Evolutionary conservation across 2,888 invertebrate species (phyloP).

Genomic region (Drosophila acutilabella): DNA sequence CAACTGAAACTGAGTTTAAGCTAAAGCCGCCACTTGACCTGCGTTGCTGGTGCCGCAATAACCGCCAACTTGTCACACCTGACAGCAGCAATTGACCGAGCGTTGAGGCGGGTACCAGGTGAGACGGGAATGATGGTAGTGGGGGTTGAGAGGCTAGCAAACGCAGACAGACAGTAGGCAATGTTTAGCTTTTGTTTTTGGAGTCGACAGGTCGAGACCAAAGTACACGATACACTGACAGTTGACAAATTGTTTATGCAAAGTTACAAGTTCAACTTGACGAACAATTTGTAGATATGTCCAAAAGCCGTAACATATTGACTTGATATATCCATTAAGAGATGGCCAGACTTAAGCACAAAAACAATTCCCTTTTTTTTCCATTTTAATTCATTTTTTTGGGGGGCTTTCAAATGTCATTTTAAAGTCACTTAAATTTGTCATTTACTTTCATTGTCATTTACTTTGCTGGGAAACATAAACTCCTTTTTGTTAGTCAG

Average conservation of each 20-base stretch:
- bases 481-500: not conserved
- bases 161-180: constrained; percentile 19
- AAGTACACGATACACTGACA: constrained; percentile 74
- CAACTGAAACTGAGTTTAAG: constrained; percentile 16
- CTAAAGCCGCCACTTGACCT: constrained; percentile 30
- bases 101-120: not conserved
- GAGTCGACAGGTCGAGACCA: constrained; percentile 61
- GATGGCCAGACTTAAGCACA: not conserved
- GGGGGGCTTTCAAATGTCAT: constrained; percentile 4
- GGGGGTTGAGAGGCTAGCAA: constrained; percentile 6
- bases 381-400: constrained; percentile 6
- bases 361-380: constrained; percentile 9
- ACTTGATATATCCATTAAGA: constrained; percentile 25
- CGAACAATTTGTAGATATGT: constrained; percentile 57
- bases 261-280: constrained; percentile 59
- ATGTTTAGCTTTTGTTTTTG: constrained; percentile 65
- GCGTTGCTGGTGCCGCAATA: constrained; percentile 45
- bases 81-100: constrained; percentile 64
- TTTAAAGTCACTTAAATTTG: constrained; percentile 6
- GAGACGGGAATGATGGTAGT: too few relatives aligned
- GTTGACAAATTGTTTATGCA: constrained; percentile 80
- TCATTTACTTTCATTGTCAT: not conserved
- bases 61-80: constrained; percentile 61
- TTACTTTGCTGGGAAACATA: too few relatives aligned
- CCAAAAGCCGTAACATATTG: constrained; percentile 40